These are phyloP conservation scores for Asarcornis scutulata DNA, from an alignment of 2,113 vertebrate genomes.

Conservation along the genomic window DNA sequence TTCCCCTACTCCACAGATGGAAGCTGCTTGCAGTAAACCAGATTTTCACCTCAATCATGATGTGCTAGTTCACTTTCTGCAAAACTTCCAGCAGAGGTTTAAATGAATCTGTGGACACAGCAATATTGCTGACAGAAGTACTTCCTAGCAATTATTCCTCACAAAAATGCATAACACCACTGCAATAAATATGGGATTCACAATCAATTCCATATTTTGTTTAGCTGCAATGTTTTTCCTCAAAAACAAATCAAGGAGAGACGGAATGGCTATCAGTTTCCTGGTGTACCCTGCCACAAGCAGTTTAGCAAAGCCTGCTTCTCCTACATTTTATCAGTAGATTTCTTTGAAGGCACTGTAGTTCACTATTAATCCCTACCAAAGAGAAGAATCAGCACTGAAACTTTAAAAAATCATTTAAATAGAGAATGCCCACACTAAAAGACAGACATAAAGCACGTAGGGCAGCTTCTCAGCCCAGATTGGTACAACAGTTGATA, in stretches of 20 bases:
- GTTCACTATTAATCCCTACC: background rate
- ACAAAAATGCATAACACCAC: background rate
- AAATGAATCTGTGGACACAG: background rate
- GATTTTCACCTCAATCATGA: background rate
- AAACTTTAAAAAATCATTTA: background rate
- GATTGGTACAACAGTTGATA: too few species aligned
- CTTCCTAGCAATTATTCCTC: background rate
- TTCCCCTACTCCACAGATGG: accelerated
- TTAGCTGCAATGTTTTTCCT: background rate
- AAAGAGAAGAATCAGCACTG: background rate
- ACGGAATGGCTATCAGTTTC: background rate
- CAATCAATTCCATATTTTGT: background rate
- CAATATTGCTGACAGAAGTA: background rate
- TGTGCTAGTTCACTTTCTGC: background rate
- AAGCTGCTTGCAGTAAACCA: background rate
- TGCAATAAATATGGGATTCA: background rate
- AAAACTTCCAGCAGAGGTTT: background rate
- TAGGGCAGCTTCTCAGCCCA: background rate
- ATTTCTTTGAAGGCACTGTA: background rate
- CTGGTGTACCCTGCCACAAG: background rate
- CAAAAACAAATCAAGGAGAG: background rate
- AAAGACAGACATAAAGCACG: background rate
- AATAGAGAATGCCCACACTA: background rate
- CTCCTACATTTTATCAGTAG: background rate
- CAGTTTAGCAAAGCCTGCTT: background rate